A percentile compares a stretch with the other conserved stretches of the same genome.
These are phyloP conservation scores for Orycteropus afer DNA, from an alignment of 2,113 vertebrate species.

Conservation along the genomic window DNA sequence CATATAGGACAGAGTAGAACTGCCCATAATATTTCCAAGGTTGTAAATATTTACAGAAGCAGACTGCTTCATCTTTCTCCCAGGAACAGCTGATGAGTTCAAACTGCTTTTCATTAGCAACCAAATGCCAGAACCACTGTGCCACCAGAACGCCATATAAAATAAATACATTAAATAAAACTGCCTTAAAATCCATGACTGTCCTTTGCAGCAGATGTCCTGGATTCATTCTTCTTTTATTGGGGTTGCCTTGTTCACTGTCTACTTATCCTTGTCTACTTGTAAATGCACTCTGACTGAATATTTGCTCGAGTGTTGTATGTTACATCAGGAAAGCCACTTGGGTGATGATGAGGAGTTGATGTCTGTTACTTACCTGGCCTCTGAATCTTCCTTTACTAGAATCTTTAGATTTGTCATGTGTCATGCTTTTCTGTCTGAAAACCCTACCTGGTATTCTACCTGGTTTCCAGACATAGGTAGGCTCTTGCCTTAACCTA, in stretches of 20 bases:
- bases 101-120: too few species aligned
- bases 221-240: neutral
- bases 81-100: too few species aligned
- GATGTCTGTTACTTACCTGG: neutral
- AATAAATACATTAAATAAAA: neutral
- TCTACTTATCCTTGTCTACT: neutral
- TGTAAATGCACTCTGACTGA: neutral
- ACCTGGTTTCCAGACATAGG: neutral
- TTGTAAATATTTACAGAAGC: too few species aligned
- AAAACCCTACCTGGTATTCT: neutral
- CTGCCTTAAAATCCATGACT: neutral
- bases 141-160: too few species aligned
- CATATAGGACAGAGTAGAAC: too few species aligned
- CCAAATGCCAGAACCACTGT: too few species aligned
- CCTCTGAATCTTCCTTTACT: neutral
- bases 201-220: neutral
- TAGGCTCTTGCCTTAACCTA: neutral
- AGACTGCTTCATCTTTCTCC: too few species aligned
- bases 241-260: neutral
- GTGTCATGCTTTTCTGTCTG: neutral
- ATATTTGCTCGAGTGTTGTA: neutral
- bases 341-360: too few species aligned
- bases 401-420: neutral
- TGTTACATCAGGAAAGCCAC: neutral
- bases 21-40: too few species aligned